A percentile compares a stretch with the other conserved stretches of the same genome.
These are phyloP conservation scores for Atrichornis clamosus DNA, from an alignment of 2,113 vertebrate genomes.

Conservation along the genomic window DNA sequence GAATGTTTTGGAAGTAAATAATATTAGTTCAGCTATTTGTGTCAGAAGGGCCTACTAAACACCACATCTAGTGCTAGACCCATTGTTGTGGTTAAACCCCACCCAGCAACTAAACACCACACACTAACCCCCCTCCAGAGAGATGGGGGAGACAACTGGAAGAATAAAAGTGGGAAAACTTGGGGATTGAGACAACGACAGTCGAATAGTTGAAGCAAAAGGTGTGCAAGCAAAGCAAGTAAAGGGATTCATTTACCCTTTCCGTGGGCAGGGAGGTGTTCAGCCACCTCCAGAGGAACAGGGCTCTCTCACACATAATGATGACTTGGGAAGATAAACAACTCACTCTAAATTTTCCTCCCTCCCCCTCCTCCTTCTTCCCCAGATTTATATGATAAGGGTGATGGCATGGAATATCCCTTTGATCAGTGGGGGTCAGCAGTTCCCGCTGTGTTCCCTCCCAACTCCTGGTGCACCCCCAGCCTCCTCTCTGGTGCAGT, in stretches of 20 bases:
- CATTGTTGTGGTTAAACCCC: not conserved
- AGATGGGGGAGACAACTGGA: not conserved
- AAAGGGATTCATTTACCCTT: not conserved
- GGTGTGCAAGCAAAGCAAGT: not conserved
- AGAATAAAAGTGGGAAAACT: not conserved
- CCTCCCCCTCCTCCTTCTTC: not conserved
- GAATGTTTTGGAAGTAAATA: not conserved
- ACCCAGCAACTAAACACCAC: too few relatives aligned
- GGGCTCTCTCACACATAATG: accelerated
- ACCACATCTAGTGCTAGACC: not conserved
- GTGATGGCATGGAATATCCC: not conserved
- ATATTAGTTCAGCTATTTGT: not conserved
- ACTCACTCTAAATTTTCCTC: not conserved
- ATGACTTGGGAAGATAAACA: not conserved
- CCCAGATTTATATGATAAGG: not conserved
- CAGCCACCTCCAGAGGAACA: not conserved
- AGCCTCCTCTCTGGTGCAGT: not conserved
- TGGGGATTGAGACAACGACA: not conserved
- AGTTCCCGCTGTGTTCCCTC: not conserved
- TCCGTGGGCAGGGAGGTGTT: not conserved
- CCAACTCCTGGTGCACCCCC: not conserved
- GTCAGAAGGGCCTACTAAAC: not conserved
- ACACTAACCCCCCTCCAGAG: not conserved
- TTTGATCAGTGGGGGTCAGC: not conserved
- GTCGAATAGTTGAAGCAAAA: not conserved